Conservation (phyloP, 92 coral and sea anemone species). For the Siderastrea siderea region DNA sequence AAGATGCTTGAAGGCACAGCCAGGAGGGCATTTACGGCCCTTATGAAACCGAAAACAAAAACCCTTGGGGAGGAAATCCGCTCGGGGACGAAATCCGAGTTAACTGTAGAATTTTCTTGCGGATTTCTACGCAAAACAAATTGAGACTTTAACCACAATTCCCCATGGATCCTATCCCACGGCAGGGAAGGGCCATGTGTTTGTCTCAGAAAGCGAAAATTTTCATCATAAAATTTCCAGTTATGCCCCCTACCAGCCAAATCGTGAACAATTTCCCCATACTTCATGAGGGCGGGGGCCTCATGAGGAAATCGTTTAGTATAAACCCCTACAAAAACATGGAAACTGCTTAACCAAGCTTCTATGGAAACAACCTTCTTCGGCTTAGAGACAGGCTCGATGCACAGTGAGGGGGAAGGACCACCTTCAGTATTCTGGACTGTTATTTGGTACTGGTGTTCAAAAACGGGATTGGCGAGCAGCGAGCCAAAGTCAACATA, state of each 20-base stretch:
- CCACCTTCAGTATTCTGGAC: slow-evolving; percentile 32
- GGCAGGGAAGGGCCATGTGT: slow-evolving; percentile 34
- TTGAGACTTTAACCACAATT: slow-evolving; percentile 66
- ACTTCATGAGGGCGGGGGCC: slow-evolving; percentile 75
- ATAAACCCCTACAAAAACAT: slow-evolving; percentile 62
- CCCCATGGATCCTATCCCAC: slow-evolving; percentile 61
- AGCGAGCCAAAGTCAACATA: slow-evolving; percentile 39
- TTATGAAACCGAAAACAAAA: slow-evolving; percentile 44
- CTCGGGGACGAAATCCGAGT: not conserved
- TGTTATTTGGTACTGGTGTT: slow-evolving; percentile 28
- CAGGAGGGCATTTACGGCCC: slow-evolving; percentile 27
- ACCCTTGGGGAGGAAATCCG: slow-evolving; percentile 34
- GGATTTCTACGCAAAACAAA: not conserved
- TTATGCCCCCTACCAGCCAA: slow-evolving; percentile 62
- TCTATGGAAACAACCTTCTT: slow-evolving; percentile 46
- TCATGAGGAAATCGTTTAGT: slow-evolving; percentile 51
- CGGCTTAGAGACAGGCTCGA: slow-evolving; percentile 51
- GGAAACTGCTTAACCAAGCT: slow-evolving; percentile 44
- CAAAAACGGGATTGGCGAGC: slow-evolving; percentile 25
- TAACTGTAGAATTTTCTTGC: too few species aligned
- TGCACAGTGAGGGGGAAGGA: slow-evolving; percentile 17
- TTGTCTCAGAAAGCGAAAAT: slow-evolving; percentile 69
- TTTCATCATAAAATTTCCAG: slow-evolving; percentile 67
- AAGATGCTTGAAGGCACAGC: slow-evolving; percentile 57
- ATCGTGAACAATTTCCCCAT: slow-evolving; percentile 68